phyloP scores from a whole-genome alignment of 2,797 vertebrate genomes.

The Mastacembelus armatus region DNA sequence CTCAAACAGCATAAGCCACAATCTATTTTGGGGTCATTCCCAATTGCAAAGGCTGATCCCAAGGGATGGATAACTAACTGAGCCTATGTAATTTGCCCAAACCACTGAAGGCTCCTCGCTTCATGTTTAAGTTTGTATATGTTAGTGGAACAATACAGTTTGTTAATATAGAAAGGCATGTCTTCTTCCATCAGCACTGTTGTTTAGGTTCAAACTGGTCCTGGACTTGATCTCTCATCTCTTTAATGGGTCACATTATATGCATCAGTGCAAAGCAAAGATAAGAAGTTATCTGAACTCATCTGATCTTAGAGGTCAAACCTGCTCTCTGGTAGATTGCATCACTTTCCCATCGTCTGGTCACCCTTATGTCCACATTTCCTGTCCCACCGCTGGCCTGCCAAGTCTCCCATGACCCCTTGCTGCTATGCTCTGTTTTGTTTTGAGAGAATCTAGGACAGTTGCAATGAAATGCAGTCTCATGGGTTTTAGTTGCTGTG shows the following conservation, averaged over 20 bases:
- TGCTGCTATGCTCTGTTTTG: constrained; percentile 73
- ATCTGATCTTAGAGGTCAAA: constrained; percentile 57
- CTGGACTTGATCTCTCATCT: constrained; percentile 10
- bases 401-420: constrained; percentile 83
- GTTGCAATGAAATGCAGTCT: constrained; percentile 68
- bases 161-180: neutral
- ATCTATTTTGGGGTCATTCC: constrained; percentile 75
- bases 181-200: neutral
- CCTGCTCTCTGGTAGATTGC: constrained; percentile 70
- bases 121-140: constrained; percentile 48
- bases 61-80: constrained; percentile 68
- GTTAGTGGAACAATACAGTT: constrained; percentile 32
- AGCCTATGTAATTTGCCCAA: constrained; percentile 37
- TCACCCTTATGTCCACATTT: constrained; percentile 77
- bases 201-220: constrained; percentile 20
- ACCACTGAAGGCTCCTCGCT: constrained; percentile 39
- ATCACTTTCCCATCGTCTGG: constrained; percentile 80
- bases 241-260: constrained; percentile 48
- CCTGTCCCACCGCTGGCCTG: constrained; percentile 82
- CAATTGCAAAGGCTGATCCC: constrained; percentile 69
- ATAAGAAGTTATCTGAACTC: constrained; percentile 58
- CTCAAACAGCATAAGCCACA: constrained; percentile 64
- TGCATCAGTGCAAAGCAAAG: constrained; percentile 41
- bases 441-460: constrained; percentile 77
- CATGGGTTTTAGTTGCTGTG: constrained; percentile 53